Base-by-base conservation (phyloP, 2,113 vertebrate species). In the Papio anubis region DNA sequence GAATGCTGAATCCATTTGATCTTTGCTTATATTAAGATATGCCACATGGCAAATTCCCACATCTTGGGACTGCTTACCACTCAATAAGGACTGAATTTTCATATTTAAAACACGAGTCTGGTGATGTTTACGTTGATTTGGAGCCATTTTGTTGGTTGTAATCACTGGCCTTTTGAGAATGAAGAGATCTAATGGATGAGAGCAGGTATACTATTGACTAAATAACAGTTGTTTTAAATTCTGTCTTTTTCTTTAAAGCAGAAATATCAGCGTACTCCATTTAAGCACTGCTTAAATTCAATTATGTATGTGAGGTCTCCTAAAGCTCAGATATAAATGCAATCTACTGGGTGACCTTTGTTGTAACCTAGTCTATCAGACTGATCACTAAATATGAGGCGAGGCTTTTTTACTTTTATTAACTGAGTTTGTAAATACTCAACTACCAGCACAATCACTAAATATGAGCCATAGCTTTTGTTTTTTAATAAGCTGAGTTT, bases 1-100 rank as follows among this genome's bases (percentile, higher is more conserved):
- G 64, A 96, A 82, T 94, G 45, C 45, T 82, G 85, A 81, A 43
- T 90, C 57, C 57, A 57, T 70, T 12, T 10, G n/a, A 94, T 83
- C 8, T 93, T 82, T 66, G 50, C 55, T 64, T 82, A 25, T 87
- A 55, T 88, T 93, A 96, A 94, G 96, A 93, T 86, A 82, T 20
- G 32, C 23, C 35, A 80, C n/a, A n/a, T 66, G 48, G 70, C 76
- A 68, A 85, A 92, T 95, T 85, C 25, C 14, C 35, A 81, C 9
- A 43, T 94, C 45, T 85, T 78, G 23, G 21, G 40, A 38, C 59
- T 88, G 50, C n/a, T 94, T 35, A 38, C 16, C 30, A 86, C 27
- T 95, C n/a, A 87, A 18, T 78, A 81, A 94, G 32, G 12, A 40
- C 76, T 66, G 45, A 32, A 32, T 66, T 94, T 93, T 94, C 76